Conservation (phyloP, 2,113 vertebrate species). For the Cryptomyrus ogoouensis region DNA sequence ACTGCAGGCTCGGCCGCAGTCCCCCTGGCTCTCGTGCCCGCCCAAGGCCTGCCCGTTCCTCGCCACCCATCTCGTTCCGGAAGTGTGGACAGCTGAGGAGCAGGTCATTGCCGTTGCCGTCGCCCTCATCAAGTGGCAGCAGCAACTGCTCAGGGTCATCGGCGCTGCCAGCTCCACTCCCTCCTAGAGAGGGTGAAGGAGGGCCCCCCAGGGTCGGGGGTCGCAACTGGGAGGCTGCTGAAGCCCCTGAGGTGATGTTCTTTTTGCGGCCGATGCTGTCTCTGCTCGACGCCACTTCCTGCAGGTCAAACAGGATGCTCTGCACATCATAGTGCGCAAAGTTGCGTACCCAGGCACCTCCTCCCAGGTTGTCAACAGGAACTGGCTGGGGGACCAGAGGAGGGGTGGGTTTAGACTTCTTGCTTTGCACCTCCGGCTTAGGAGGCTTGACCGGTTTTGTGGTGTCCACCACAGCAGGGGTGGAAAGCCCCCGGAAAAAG, state of each 20-base stretch:
- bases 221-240: conserved; percentile 62
- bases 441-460: conserved; percentile 61
- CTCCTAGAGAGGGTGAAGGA: conserved; percentile 54
- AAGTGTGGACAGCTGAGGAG: conserved; percentile 83
- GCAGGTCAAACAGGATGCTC: conserved; percentile 80
- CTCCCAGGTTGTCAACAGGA: conserved; percentile 47
- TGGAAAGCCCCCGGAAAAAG: conserved; percentile 49
- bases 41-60: conserved; percentile 68
- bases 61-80: conserved; percentile 78
- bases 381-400: conserved; percentile 44
- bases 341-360: conserved; percentile 69
- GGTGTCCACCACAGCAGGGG: conserved; percentile 44
- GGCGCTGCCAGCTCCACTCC: conserved; percentile 33
- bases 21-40: conserved; percentile 44
- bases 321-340: conserved; percentile 87
- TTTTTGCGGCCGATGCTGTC: conserved; percentile 62
- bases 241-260: conserved; percentile 70
- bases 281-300: conserved; percentile 61
- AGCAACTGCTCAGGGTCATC: conserved; percentile 50
- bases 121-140: conserved; percentile 61
- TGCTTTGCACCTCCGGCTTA: conserved; percentile 58
- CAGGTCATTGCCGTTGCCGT: conserved; percentile 70
- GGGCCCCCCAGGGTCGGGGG: conserved; percentile 51
- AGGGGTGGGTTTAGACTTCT: conserved; percentile 54
- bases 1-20: conserved; percentile 56